These are phyloP conservation scores for Craseonycteris thonglongyai DNA, from an alignment of 2,113 vertebrate genomes.

Conservation along the genomic window DNA sequence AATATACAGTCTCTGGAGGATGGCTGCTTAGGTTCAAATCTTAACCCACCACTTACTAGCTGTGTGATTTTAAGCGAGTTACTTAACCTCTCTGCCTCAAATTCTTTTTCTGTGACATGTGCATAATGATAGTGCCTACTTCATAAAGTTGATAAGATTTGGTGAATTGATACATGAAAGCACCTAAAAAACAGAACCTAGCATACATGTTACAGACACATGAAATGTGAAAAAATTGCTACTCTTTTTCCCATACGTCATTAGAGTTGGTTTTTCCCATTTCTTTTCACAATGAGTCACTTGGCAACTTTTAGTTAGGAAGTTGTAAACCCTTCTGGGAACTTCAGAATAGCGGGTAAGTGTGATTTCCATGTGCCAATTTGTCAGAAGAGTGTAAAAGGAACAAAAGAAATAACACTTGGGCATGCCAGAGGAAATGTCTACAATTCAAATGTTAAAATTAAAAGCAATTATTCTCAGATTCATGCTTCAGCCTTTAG, in stretches of 20 bases:
- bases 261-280: background rate
- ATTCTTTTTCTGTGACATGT: background rate
- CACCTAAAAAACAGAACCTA: background rate
- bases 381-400: background rate
- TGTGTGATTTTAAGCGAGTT: background rate
- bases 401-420: background rate
- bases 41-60: background rate
- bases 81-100: background rate
- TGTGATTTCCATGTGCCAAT: background rate
- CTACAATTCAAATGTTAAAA: background rate
- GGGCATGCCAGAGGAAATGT: background rate
- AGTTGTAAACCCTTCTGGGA: conserved; percentile 25
- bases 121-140: background rate
- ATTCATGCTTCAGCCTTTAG: background rate
- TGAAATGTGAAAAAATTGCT: background rate
- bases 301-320: background rate
- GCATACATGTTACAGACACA: background rate
- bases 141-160: background rate
- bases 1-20: background rate
- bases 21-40: background rate
- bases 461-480: background rate
- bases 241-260: background rate
- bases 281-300: conserved; percentile 36
- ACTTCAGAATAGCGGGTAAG: background rate
- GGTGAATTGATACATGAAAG: background rate